phyloP scores from a whole-genome alignment of 2,797 vertebrate genomes.

The Rhincodon typus region DNA sequence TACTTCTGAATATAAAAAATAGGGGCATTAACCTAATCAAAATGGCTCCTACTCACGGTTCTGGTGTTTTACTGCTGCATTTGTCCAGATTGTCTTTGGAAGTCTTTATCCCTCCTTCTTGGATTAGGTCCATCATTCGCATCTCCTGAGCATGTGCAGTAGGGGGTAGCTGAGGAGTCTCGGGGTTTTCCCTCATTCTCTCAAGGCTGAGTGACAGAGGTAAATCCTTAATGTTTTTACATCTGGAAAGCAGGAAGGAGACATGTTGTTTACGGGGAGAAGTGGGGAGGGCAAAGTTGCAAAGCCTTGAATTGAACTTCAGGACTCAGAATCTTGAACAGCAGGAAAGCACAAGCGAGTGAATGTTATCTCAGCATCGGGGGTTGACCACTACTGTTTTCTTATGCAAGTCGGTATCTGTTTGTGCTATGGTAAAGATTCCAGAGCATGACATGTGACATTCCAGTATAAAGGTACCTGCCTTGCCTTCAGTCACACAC shows the following conservation, averaged over 20 bases:
- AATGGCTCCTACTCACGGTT: neutral
- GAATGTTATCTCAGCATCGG: neutral
- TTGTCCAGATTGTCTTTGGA: neutral
- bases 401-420: neutral
- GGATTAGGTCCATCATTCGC: no score
- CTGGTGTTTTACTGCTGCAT: neutral
- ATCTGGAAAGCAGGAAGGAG: conserved; percentile 2
- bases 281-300: neutral
- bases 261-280: neutral
- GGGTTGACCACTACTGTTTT: neutral
- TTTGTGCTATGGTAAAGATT: no score
- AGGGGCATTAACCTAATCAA: neutral
- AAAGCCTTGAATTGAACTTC: neutral
- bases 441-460: no score
- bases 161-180: neutral
- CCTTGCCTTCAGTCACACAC: no score
- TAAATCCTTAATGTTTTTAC: neutral
- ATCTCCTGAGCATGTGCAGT: neutral
- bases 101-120: no score
- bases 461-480: no score
- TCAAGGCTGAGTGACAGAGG: neutral
- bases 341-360: neutral
- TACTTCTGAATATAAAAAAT: no score
- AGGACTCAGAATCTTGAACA: neutral
- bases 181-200: neutral